Evolutionary conservation across 2,113 vertebrate species (phyloP).

Genomic region (Phrynosoma blainvillii): DNA sequence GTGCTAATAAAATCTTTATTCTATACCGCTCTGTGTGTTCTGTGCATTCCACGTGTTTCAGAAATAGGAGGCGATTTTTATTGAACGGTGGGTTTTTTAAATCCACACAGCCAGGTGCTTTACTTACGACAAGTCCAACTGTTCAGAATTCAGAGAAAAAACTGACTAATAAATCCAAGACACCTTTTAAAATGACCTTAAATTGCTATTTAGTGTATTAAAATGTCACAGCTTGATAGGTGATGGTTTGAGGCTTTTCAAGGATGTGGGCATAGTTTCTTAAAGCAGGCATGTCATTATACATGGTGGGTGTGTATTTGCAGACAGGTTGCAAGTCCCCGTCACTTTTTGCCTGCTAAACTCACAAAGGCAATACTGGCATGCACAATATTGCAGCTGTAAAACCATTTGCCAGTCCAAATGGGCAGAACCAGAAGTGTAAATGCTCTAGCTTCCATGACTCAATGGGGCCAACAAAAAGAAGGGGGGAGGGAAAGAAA

Average conservation of each 20-base stretch:
- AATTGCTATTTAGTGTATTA: constrained; percentile 23
- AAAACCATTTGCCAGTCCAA: constrained; percentile 53
- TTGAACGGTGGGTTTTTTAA: background rate
- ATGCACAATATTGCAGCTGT: constrained; percentile 31
- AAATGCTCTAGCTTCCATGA: background rate
- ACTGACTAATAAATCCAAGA: constrained; percentile 27
- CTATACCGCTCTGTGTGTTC: constrained; percentile 3
- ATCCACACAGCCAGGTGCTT: constrained; percentile 13
- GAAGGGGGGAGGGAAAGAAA: background rate
- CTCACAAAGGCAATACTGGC: background rate
- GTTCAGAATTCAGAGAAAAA: constrained; percentile 11
- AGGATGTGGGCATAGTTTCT: background rate
- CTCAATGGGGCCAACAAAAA: background rate
- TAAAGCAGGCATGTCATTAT: constrained; percentile 5
- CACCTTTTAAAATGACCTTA: constrained; percentile 30
- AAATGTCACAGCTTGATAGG: constrained; percentile 26
- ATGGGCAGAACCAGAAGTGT: background rate
- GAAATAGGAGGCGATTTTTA: background rate
- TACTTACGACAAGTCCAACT: background rate
- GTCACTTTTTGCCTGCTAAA: constrained; percentile 1
- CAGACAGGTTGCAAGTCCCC: background rate
- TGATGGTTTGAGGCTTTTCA: constrained; percentile 10
- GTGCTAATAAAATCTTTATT: constrained; percentile 22
- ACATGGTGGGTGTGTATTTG: background rate
- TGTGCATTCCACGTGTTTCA: background rate